Evolutionary conservation across 2,797 vertebrate genomes (phyloP).

Genomic region (Lemur catta): DNA sequence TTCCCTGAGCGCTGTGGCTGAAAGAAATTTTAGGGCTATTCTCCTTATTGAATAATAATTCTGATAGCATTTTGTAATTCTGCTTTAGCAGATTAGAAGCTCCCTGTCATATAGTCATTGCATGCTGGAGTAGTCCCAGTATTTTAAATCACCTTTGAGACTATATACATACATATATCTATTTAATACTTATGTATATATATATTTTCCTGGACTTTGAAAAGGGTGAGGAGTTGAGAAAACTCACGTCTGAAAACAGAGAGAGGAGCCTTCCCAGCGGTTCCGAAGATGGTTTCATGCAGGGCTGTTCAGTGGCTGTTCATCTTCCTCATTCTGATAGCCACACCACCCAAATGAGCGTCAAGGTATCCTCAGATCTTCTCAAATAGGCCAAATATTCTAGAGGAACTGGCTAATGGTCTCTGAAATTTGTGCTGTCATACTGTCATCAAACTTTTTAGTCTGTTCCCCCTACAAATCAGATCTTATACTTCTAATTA

Average conservation of each 20-base stretch:
- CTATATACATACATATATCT: too few relatives aligned
- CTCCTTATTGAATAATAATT: neutral
- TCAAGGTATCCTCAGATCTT: neutral
- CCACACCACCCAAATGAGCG: neutral
- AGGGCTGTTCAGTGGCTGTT: neutral
- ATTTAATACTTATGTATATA: too few relatives aligned
- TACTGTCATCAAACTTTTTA: neutral
- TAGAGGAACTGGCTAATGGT: neutral
- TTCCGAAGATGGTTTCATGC: neutral
- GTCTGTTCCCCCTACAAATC: neutral
- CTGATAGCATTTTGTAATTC: neutral
- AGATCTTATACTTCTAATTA: neutral
- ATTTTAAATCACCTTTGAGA: slow-evolving; percentile 7
- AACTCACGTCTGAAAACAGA: neutral
- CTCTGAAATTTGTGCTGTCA: neutral
- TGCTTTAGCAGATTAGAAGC: neutral
- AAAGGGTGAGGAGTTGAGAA: neutral
- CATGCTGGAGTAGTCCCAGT: neutral
- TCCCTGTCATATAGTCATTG: neutral
- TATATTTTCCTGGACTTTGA: neutral
- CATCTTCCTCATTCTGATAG: neutral
- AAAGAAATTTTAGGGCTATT: slow-evolving; percentile 3
- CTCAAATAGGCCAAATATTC: neutral
- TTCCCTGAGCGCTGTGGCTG: neutral
- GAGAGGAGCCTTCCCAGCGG: neutral